Evolutionary conservation across 1,140 invertebrate species (phyloP), one percentile per base, ranked within the genome.

Genomic region (Holotrichia oblita): DNA sequence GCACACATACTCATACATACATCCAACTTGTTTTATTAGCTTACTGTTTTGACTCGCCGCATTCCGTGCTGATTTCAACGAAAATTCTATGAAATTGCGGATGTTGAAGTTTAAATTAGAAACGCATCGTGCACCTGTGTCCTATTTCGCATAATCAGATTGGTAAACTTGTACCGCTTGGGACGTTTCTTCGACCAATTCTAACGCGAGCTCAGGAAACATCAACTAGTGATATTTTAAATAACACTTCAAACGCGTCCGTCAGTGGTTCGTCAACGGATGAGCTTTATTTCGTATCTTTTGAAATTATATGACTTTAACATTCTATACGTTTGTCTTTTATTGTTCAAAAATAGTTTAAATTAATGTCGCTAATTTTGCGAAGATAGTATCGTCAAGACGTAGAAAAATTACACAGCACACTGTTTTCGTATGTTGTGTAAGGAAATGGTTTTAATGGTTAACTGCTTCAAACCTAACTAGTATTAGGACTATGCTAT

Each of bases 21-120:
- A 48, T 55, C 14, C 48, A 55, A 69, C 61, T 69, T 69, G 61
- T 69, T 69, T 69, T 69, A 69, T 69, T 69, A 69, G 61, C 22
- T 69, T 69, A 69, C 22, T 69, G 22, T 69, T 69, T 69, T 27
- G 61, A 69, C 61, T 69, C 61, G 61, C 24, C 22, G 61, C 61
- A 69, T 69, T 69, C 61, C 61, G 61, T 69, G 61, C 61, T 20
- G 61, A 69, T 69, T 69, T 69, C 27, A 22, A 69, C 61, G 61
- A 69, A 69, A 55, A 69, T 69, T 69, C 61, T 34, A 34, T 69
- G 61, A 69, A 69, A 69, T 69, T 69, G 61, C 61, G 61, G 61
- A 69, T 69, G 61, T 69, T 22, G 61, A 69, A 69, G 61, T 69
- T 69, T 69, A 69, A 69, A 69, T 69, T 69, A 69, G 61, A 69